A percentile compares a stretch with the other conserved stretches of the same genome.
These are phyloP conservation scores for Eudyptes chrysolophus DNA, from an alignment of 2,113 vertebrate species.

Conservation along the genomic window DNA sequence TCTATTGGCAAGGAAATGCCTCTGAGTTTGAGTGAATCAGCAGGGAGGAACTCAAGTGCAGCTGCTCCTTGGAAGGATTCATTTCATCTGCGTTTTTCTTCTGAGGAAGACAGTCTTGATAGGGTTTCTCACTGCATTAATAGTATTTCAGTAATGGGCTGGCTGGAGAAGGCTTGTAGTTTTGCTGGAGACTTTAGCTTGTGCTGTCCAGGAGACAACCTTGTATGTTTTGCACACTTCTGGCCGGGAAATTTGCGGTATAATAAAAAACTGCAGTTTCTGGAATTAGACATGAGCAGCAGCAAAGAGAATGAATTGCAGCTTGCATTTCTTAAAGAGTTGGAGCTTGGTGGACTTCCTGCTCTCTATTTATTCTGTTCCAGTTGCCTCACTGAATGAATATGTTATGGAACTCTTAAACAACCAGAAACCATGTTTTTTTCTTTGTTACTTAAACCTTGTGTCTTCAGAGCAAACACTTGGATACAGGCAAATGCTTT, in stretches of 20 bases:
- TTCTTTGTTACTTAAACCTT: neutral
- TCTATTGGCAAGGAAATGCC: neutral
- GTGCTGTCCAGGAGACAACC: neutral
- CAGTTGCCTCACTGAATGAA: neutral
- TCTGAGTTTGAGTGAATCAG: neutral
- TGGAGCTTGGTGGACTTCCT: neutral
- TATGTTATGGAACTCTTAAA: neutral
- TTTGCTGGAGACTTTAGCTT: neutral
- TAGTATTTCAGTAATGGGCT: neutral
- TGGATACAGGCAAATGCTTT: constrained; percentile 29
- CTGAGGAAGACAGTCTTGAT: neutral
- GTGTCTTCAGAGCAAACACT: constrained; percentile 7
- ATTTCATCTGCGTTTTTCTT: neutral
- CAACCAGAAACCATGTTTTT: neutral
- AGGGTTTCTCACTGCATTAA: neutral
- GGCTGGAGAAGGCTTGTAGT: neutral
- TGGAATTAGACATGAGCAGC: constrained; percentile 9
- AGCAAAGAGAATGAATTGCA: neutral
- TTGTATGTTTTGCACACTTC: constrained; percentile 44
- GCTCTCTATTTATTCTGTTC: neutral
- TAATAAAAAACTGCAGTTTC: neutral
- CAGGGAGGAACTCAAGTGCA: neutral
- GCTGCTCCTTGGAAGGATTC: neutral
- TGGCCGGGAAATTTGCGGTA: constrained; percentile 17
- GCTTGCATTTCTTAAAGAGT: neutral